phyloP scores from a whole-genome alignment of 30 jellyfish, hydroid and myxozoan species.

The Morbakka virulenta region DNA sequence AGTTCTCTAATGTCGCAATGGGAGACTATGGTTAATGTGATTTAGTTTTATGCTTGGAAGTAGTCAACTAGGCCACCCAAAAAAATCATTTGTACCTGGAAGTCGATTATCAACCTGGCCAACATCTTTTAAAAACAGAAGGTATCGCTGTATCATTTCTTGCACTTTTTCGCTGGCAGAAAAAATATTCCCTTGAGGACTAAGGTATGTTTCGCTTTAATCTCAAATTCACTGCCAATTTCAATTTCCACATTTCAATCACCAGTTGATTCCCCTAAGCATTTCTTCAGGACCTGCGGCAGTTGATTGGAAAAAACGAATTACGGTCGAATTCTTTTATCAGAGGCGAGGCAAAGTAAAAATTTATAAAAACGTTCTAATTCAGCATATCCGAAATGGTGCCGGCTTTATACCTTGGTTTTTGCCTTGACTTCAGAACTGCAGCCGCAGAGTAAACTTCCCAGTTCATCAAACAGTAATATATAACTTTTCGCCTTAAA shows the following conservation, averaged over 20 bases:
- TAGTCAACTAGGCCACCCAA: constrained; percentile 17
- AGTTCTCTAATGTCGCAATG: constrained; percentile 13
- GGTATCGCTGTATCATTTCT: constrained; percentile 40
- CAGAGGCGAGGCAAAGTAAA: constrained; percentile 51
- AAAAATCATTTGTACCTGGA: constrained; percentile 27
- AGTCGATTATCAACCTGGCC: constrained; percentile 57
- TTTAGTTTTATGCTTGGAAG: constrained; percentile 35
- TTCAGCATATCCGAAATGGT: constrained; percentile 37
- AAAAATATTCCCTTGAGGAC: constrained; percentile 5
- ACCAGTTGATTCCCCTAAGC: too few species aligned
- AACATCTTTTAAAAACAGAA: constrained; percentile 33
- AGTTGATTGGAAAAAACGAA: constrained; percentile 51
- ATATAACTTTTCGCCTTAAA: constrained; percentile 63
- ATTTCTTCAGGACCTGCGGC: constrained; percentile 63
- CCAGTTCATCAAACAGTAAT: constrained; percentile 57
- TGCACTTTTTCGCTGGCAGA: constrained; percentile 10
- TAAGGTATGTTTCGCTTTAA: constrained; percentile 16
- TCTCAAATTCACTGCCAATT: constrained; percentile 50
- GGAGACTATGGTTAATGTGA: constrained; percentile 46
- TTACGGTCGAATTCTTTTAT: constrained; percentile 68
- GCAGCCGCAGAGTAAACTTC: constrained; percentile 65
- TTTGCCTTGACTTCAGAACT: constrained; percentile 21
- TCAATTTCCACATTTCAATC: too few species aligned
- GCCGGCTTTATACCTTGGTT: constrained; percentile 61
- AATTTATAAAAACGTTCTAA: constrained; percentile 15